A percentile compares a stretch with the other conserved stretches of the same genome.
These are phyloP conservation scores for Pomatorhinus ruficollis DNA, from an alignment of 2,113 vertebrate genomes.

Conservation along the genomic window DNA sequence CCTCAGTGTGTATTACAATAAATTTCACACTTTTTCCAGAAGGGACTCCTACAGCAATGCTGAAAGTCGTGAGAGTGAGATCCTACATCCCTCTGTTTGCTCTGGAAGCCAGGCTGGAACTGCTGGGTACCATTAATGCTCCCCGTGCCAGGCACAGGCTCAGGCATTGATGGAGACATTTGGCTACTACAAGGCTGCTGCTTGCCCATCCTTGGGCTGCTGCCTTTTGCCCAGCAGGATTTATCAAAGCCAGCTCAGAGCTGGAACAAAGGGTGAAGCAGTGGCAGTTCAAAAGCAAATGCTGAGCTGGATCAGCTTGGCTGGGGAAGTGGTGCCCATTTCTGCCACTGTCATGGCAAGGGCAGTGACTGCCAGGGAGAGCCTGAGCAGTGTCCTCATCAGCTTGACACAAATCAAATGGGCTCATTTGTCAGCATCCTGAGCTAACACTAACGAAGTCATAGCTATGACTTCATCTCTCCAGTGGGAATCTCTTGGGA, in stretches of 20 bases:
- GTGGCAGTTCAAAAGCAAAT: background rate
- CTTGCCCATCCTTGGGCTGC: background rate
- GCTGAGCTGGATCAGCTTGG: background rate
- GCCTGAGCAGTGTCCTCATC: background rate
- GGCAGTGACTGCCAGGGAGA: background rate
- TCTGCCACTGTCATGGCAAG: background rate
- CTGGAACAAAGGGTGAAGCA: background rate
- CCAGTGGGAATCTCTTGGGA: constrained; percentile 15
- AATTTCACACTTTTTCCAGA: constrained; percentile 55
- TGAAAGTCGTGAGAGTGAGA: background rate
- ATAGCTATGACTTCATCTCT: constrained; percentile 49
- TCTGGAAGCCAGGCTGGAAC: background rate
- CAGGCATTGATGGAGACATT: background rate
- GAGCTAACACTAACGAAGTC: constrained; percentile 18
- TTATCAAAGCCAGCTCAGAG: background rate
- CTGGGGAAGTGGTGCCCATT: rapidly evolving
- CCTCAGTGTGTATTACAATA: constrained; percentile 12
- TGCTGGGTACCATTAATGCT: background rate
- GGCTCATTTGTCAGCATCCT: constrained; percentile 31
- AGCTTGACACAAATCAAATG: background rate
- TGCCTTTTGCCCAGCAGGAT: background rate
- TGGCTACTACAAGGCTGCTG: background rate
- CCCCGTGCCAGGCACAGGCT: background rate
- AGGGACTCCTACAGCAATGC: background rate
- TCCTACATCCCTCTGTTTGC: background rate